Conservation (phyloP, 1,140 invertebrate species). For the Drosophila busckii region DNA sequence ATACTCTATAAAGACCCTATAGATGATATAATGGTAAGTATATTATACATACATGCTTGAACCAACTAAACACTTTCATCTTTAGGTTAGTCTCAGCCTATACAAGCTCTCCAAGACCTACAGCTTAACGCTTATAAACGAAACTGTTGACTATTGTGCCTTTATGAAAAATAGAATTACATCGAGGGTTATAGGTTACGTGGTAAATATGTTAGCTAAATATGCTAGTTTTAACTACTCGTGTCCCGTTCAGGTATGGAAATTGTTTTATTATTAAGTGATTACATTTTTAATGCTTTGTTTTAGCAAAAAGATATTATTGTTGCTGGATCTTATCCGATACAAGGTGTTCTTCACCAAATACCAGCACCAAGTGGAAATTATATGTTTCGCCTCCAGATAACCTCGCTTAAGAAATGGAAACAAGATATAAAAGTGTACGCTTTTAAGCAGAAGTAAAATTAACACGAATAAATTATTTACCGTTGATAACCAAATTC, state of each 20-base stretch:
- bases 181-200: neutral
- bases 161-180: neutral
- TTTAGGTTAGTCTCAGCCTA: slow-evolving; percentile 12
- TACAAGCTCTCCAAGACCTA: slow-evolving; percentile 10
- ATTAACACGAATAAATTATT: too few relatives aligned
- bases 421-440: slow-evolving; percentile 15
- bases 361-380: slow-evolving; percentile 38
- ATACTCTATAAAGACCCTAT: slow-evolving; percentile 27
- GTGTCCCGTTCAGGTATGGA: slow-evolving; percentile 12
- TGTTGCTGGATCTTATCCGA: slow-evolving; percentile 1
- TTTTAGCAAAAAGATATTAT: slow-evolving; percentile 37
- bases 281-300: slow-evolving; percentile 5
- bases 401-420: slow-evolving; percentile 21
- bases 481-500: neutral
- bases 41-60: neutral
- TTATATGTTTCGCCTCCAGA: slow-evolving; percentile 29
- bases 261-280: neutral
- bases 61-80: neutral
- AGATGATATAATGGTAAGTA: slow-evolving; percentile 39
- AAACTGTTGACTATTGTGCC: slow-evolving; percentile 38
- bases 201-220: neutral
- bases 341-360: too few relatives aligned
- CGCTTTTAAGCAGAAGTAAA: neutral
- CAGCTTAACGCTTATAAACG: slow-evolving; percentile 35
- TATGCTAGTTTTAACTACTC: slow-evolving; percentile 9